Evolutionary conservation across 2,888 invertebrate genomes (phyloP).

Genomic region (Germaria angustata): DNA sequence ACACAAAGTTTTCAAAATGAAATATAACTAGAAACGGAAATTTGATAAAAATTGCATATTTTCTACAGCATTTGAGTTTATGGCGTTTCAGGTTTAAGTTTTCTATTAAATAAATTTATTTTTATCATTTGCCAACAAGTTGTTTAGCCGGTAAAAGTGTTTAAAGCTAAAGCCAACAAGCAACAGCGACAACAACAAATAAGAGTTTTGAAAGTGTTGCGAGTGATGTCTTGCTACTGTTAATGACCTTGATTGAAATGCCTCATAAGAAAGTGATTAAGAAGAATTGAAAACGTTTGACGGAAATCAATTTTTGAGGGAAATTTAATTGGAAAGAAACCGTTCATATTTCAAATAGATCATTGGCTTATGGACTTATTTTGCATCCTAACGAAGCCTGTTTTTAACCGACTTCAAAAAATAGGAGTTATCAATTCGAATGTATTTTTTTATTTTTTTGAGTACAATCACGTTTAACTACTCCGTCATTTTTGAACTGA

Average conservation of each 20-base stretch:
- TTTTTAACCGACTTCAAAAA: too few relatives aligned
- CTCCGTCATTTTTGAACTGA: too few relatives aligned
- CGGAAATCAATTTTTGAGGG: background rate
- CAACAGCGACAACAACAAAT: background rate
- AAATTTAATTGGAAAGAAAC: too few relatives aligned
- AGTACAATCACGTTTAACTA: too few relatives aligned
- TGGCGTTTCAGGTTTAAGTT: background rate
- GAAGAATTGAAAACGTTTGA: background rate
- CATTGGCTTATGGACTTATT: too few relatives aligned
- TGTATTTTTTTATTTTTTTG: too few relatives aligned
- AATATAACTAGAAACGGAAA: conserved; percentile 4
- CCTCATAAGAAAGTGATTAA: background rate
- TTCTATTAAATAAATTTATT: background rate
- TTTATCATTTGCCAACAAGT: background rate
- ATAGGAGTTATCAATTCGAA: too few relatives aligned
- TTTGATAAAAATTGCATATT: background rate
- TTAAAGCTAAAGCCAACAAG: background rate
- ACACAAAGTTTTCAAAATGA: background rate
- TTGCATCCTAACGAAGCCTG: too few relatives aligned
- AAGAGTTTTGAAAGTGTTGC: conserved; percentile 1
- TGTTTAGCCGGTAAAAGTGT: background rate
- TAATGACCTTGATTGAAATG: conserved; percentile 3
- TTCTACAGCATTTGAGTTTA: background rate
- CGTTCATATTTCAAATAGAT: too few relatives aligned
- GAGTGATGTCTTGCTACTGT: background rate